These are phyloP conservation scores for Macrosteles quadrilineatus DNA, from an alignment of 1,140 invertebrate genomes.

Conservation along the genomic window DNA sequence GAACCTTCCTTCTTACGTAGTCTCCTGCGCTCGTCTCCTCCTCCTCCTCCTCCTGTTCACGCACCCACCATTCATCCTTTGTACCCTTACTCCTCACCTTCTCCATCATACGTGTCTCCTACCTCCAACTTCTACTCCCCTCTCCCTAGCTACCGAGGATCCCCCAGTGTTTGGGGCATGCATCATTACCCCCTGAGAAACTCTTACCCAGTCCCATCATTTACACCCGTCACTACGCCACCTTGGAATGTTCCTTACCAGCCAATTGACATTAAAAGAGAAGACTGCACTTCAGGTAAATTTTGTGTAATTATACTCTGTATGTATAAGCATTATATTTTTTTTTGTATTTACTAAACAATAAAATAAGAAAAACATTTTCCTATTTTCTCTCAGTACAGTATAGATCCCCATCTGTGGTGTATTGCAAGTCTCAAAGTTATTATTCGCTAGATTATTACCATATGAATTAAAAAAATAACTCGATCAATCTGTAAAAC, in stretches of 20 bases:
- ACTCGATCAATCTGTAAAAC: no score
- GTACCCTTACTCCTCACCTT: constrained; percentile 43
- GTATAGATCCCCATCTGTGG: no score
- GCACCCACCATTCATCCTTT: constrained; percentile 36
- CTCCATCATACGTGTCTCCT: constrained; percentile 38
- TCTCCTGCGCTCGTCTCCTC: constrained; percentile 36
- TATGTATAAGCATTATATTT: not conserved
- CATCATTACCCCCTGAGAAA: constrained; percentile 1
- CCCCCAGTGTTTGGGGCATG: constrained; percentile 32
- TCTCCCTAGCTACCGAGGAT: constrained; percentile 41
- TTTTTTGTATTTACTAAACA: not conserved
- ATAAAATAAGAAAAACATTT: no score
- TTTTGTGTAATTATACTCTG: no score
- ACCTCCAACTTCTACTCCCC: constrained; percentile 36
- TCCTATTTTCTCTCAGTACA: no score
- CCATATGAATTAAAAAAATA: no score
- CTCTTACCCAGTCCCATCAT: constrained; percentile 16
- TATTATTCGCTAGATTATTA: no score
- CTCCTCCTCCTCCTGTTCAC: constrained; percentile 35
- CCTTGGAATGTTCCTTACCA: constrained; percentile 13
- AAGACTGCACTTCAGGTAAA: constrained; percentile 28
- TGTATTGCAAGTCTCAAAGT: no score
- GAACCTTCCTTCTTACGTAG: constrained; percentile 43
- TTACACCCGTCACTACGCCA: not conserved
- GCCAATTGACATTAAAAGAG: constrained; percentile 18